These are phyloP conservation scores for Isoperla grammatica DNA, from an alignment of 2,888 invertebrate species.

Conservation along the genomic window DNA sequence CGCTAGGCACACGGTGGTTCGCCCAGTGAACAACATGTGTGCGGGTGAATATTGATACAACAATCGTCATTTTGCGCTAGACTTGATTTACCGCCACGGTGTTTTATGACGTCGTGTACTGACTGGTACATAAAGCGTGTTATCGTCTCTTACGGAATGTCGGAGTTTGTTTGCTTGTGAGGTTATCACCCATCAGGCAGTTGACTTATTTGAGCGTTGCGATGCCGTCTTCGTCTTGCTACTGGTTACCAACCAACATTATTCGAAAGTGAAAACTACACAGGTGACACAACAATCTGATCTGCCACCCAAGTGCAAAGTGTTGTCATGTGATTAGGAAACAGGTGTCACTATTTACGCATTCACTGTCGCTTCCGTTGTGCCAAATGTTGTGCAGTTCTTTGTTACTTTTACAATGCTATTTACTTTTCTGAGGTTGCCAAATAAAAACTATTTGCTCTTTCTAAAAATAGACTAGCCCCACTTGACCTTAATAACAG, in stretches of 20 bases:
- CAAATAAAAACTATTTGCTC: constrained; percentile 13
- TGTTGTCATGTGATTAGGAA: constrained; percentile 9
- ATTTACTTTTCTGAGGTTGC: constrained; percentile 1
- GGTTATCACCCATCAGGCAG: not conserved
- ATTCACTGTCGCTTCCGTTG: constrained; percentile 9
- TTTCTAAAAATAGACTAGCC: constrained; percentile 14
- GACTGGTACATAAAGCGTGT: not conserved
- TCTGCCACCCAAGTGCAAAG: constrained; percentile 10
- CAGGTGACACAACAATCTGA: constrained; percentile 5
- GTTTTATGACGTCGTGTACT: not conserved
- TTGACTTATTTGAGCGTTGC: constrained; percentile 2
- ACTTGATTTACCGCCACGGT: constrained; percentile 12
- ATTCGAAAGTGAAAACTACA: constrained; percentile 14
- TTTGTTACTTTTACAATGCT: not conserved
- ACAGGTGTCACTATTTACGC: constrained; percentile 5
- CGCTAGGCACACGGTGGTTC: not conserved
- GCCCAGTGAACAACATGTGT: not conserved
- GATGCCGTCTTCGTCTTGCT: not conserved
- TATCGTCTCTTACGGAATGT: not conserved
- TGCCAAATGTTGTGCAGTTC: not conserved
- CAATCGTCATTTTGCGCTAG: not conserved
- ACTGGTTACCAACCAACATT: not conserved
- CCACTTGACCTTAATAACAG: constrained; percentile 11
- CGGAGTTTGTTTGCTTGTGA: not conserved
- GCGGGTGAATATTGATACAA: not conserved